phyloP scores from a whole-genome alignment of 2,888 invertebrate species.

The Caenorhabditis angaria region DNA sequence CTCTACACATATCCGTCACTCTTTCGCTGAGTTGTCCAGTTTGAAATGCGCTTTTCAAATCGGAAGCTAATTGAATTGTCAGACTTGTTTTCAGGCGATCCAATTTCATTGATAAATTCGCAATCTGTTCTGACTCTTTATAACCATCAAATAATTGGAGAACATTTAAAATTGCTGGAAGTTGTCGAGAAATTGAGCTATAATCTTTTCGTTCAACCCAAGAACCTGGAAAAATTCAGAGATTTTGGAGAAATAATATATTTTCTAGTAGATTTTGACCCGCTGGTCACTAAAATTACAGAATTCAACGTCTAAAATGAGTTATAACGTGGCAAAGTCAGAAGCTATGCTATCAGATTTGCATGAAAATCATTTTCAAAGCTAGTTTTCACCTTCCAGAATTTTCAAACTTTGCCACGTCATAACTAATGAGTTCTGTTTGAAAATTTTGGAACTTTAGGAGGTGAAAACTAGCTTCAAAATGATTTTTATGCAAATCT shows the following conservation, averaged over 20 bases:
- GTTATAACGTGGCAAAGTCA: too few relatives aligned
- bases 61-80: conserved; percentile 62
- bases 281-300: too few relatives aligned
- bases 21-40: conserved; percentile 61
- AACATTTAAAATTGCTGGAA: conserved; percentile 95
- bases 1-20: conserved; percentile 69
- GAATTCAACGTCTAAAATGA: too few relatives aligned
- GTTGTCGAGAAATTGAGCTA: conserved; percentile 88
- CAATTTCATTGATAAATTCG: conserved; percentile 74
- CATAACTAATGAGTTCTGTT: too few relatives aligned
- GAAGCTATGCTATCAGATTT: too few relatives aligned
- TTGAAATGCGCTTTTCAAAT: conserved; percentile 65
- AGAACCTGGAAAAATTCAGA: conserved; percentile 37
- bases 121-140: conserved; percentile 88
- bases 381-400: too few relatives aligned
- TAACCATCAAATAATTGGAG: conserved; percentile 92
- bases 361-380: too few relatives aligned
- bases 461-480: too few relatives aligned
- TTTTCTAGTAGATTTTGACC: too few relatives aligned
- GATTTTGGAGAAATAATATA: conserved; percentile 1
- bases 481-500: too few relatives aligned
- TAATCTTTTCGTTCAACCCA: conserved; percentile 79
- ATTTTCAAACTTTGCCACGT: too few relatives aligned
- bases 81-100: conserved; percentile 64
- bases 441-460: too few relatives aligned